These are phyloP conservation scores for Dinocampus coccinellae DNA, from an alignment of 2,888 invertebrate species.

Conservation along the genomic window DNA sequence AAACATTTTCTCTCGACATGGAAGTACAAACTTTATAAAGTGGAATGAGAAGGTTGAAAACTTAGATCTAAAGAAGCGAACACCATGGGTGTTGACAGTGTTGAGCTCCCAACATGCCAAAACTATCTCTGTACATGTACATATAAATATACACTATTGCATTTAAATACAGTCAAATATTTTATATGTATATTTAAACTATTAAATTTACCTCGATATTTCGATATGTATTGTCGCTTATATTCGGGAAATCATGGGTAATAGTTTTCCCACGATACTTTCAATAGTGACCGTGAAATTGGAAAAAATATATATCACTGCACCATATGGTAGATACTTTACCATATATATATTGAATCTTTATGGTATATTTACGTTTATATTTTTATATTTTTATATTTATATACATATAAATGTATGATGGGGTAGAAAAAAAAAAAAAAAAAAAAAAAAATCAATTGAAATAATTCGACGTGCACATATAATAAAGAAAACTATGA, in stretches of 20 bases:
- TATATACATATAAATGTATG: neutral
- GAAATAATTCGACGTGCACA: neutral
- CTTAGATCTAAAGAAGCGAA: slow-evolving; percentile 24
- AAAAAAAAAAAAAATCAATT: neutral
- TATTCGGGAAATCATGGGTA: slow-evolving; percentile 42
- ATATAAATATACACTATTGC: slow-evolving; percentile 32
- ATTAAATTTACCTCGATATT: slow-evolving; percentile 21
- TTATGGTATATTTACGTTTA: neutral
- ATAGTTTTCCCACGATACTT: slow-evolving; percentile 40
- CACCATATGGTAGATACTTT: neutral
- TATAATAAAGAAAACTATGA: neutral
- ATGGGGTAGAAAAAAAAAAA: too few relatives aligned
- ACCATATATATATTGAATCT: too few relatives aligned
- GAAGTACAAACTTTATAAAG: slow-evolving; percentile 10
- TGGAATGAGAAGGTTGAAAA: slow-evolving; percentile 33
- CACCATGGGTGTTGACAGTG: slow-evolving; percentile 33
- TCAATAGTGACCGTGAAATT: slow-evolving; percentile 26
- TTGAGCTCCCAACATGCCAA: slow-evolving; percentile 15
- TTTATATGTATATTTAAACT: slow-evolving; percentile 7
- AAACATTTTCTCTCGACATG: slow-evolving; percentile 20
- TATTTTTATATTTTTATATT: neutral
- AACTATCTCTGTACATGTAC: slow-evolving; percentile 18
- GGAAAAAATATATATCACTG: neutral
- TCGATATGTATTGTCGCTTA: neutral
- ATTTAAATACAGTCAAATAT: slow-evolving; percentile 35